phyloP scores from a whole-genome alignment of 2,888 invertebrate species.

The Cryptocephalus primarius region DNA sequence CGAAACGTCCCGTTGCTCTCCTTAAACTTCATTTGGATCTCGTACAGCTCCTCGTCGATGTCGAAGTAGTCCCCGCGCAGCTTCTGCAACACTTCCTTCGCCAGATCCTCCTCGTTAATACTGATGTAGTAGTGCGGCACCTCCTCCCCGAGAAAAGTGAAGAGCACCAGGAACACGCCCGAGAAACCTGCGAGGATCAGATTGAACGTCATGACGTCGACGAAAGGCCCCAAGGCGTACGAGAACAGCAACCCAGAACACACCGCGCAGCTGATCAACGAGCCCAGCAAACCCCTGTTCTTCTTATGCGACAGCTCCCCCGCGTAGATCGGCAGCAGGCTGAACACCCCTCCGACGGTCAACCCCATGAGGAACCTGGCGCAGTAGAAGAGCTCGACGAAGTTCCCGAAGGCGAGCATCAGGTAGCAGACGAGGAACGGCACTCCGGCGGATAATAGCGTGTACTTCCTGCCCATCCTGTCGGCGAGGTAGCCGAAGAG shows the following conservation, averaged over 20 bases:
- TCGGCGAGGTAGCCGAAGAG: constrained; percentile 55
- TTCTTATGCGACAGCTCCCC: constrained; percentile 75
- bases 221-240: constrained; percentile 62
- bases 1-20: constrained; percentile 5
- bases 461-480: constrained; percentile 54
- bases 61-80: constrained; percentile 44
- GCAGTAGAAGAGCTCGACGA: constrained; percentile 2
- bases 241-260: constrained; percentile 54
- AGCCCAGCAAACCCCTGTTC: constrained; percentile 69
- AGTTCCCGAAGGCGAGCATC: constrained; percentile 46
- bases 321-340: constrained; percentile 73
- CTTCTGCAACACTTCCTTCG: constrained; percentile 51
- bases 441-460: constrained; percentile 44
- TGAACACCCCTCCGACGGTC: constrained; percentile 48
- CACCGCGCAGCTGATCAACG: constrained; percentile 67
- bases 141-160: constrained; percentile 70
- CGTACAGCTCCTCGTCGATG: constrained; percentile 3
- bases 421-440: constrained; percentile 64
- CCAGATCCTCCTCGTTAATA: constrained; percentile 49
- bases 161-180: constrained; percentile 38
- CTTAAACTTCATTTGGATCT: constrained; percentile 1
- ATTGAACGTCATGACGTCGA: constrained; percentile 53
- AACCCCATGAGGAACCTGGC: constrained; percentile 6
- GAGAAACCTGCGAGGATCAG: constrained; percentile 42
- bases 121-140: constrained; percentile 61